phyloP scores from a whole-genome alignment of 2,888 invertebrate genomes.

The Phragmatobia fuliginosa region DNA sequence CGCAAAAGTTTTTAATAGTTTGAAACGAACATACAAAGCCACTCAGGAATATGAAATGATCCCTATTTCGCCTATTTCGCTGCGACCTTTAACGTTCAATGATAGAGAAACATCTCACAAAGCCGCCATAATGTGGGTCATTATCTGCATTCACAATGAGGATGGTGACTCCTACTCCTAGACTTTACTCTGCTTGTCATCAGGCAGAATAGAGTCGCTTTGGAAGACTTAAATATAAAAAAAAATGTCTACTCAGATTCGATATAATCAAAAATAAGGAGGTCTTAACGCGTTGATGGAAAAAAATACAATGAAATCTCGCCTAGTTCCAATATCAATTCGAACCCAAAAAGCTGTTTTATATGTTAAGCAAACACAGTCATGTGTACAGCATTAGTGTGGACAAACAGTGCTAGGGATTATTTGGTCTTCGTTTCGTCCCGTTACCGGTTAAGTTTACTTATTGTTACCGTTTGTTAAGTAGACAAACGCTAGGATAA shows the following conservation, averaged over 20 bases:
- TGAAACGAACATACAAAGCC: background rate
- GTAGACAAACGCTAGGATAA: constrained; percentile 2
- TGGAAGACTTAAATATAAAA: no score
- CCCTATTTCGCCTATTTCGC: no score
- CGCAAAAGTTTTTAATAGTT: no score
- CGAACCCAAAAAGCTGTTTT: constrained; percentile 47
- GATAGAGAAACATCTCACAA: no score
- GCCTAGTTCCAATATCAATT: background rate
- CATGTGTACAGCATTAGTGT: constrained; percentile 35
- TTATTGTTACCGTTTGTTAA: constrained; percentile 54
- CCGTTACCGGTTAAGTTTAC: constrained; percentile 55
- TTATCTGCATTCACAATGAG: no score
- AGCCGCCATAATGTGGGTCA: no score
- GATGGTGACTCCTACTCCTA: no score
- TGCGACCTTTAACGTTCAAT: no score
- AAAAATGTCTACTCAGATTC: background rate
- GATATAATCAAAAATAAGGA: no score
- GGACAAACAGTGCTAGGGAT: constrained; percentile 32
- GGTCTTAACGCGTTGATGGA: background rate
- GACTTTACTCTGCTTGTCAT: no score
- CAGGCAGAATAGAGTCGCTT: no score
- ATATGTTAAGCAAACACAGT: constrained; percentile 35
- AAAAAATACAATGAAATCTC: background rate
- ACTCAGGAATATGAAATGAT: background rate
- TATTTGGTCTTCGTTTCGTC: constrained; percentile 39